Base-by-base conservation (phyloP, 2,888 invertebrate species). In the Torymus auratus region DNA sequence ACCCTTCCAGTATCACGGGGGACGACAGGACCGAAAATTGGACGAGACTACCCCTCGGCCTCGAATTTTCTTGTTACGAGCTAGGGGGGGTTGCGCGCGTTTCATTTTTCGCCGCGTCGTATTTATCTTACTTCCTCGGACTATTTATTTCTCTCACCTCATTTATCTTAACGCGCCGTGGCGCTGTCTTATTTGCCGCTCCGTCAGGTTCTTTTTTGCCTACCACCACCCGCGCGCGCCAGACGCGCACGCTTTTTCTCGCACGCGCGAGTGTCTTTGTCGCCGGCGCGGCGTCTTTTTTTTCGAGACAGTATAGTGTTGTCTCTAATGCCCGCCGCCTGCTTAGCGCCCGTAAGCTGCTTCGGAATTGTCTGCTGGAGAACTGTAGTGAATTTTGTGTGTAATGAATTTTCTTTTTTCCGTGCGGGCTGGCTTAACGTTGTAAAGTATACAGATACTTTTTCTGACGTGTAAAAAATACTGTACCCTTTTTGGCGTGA, bases 61-160 rank as follows among this genome's bases (percentile, higher is more conserved):
- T 69, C 65, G 64, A 71, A 71, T 78, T 78, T 77, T 71, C 65
- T 78, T 23, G 64, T 65, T 70, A 68, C 60, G 28, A 7, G 12
- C n/a, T 3, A n/a, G n/a, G 12, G n/a, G 17, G 12, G 17, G 13
- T 14, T 14, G 5, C n/a, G 2, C 7, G 41, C 23, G 61, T 73
- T 68, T 56, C 72, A 72, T 68, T 55, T 53, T 71, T 65, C 67
- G 52, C 52, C 10, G 41, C 41, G 41, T 17, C 52, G 50, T 67
- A 64, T 78, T 67, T 80, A 80, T 80, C 71, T 62, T 68, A 58
- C 78, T 70, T 74, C 70, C 65, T 65, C 74, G 74, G 60, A 70
- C 74, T 78, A 78, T 81, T 78, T 81, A 81, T 81, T 78, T 81
- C 67, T 78, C 78, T 78, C 74, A 78, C 70, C 70, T 75, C 81